Evolutionary conservation across 2,113 vertebrate genomes (phyloP), one percentile per base, ranked within the genome.

Genomic region (Ascaphus truei): DNA sequence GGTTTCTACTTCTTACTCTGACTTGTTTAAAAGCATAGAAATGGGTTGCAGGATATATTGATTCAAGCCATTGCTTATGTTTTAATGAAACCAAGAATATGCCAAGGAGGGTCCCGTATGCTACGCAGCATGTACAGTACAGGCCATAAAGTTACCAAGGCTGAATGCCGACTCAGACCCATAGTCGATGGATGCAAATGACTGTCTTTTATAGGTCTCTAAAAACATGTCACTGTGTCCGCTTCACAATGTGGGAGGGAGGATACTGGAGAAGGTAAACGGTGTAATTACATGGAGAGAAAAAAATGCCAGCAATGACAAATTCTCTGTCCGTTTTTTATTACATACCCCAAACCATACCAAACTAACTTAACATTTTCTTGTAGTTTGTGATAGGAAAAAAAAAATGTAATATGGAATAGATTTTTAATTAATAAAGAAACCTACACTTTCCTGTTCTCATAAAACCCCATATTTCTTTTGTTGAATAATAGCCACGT

Each of bases 141-240:
- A 47, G 0, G 43, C 43, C 61, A 75, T 79, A 79, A 79, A 76
- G 59, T 48, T 47, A 64, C 0, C 62, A 18, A 75, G 71, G 72
- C 73, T 72, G 73, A 78, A 39, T 48, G 71, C 50, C 0, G 53
- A 58, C 58, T 59, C 69, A 58, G 67, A 45, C 73, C 58, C n/a
- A 1, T 11, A 50, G 29, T 58, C 72, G 67, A 56, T 36, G 56
- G 74, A 76, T 73, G 55, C 62, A 76, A 80, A 78, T 60, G 66
- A 76, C 8, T 72, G 67, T 22, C 30, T 72, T 79, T 73, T 74
- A 73, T 62, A 31, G 71, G 64, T 76, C 76, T 76, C 73, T 74
- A 72, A 76, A 78, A 77, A 80, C 76, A 71, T 50, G 50, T 57
- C 48, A 61, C 62, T 29, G 60, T 77, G 73, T 72, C 80, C 76